Conservation (phyloP, 2,888 invertebrate species). For the Scaptomyza caliginosa region DNA sequence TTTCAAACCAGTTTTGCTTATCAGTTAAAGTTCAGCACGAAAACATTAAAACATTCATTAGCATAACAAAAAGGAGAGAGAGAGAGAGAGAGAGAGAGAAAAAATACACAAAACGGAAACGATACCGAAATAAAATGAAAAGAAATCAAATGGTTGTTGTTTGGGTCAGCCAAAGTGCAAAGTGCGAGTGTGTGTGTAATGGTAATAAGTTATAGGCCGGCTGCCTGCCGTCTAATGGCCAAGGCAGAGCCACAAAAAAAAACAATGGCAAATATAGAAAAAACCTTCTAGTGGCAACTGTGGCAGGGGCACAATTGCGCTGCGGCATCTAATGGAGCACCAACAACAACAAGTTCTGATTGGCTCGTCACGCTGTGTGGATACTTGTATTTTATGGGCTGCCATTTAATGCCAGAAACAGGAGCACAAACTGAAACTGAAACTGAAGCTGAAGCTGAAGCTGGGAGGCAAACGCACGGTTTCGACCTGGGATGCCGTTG, state of each 20-base stretch:
- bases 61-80: slow-evolving; percentile 40
- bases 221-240: slow-evolving; percentile 30
- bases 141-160: slow-evolving; percentile 5
- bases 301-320: slow-evolving; percentile 1
- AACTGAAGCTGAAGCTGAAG: slow-evolving; percentile 19
- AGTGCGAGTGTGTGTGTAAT: slow-evolving; percentile 53
- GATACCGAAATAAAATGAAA: slow-evolving; percentile 29
- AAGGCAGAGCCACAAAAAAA: slow-evolving; percentile 23
- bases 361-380: slow-evolving; percentile 30
- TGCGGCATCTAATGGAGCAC: slow-evolving; percentile 26
- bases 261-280: slow-evolving; percentile 26
- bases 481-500: neutral
- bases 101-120: slow-evolving; percentile 13
- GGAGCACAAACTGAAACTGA: slow-evolving; percentile 13
- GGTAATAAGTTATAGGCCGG: slow-evolving; percentile 46
- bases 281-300: slow-evolving; percentile 21
- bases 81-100: too few species aligned
- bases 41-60: slow-evolving; percentile 51
- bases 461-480: neutral
- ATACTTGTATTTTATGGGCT: slow-evolving; percentile 49
- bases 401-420: slow-evolving; percentile 48
- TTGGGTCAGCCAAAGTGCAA: slow-evolving; percentile 17
- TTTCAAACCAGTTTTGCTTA: slow-evolving; percentile 20
- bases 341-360: slow-evolving; percentile 22
- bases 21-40: slow-evolving; percentile 38